Evolutionary conservation across 2,113 vertebrate genomes (phyloP).

Genomic region (Capreolus pygargus): DNA sequence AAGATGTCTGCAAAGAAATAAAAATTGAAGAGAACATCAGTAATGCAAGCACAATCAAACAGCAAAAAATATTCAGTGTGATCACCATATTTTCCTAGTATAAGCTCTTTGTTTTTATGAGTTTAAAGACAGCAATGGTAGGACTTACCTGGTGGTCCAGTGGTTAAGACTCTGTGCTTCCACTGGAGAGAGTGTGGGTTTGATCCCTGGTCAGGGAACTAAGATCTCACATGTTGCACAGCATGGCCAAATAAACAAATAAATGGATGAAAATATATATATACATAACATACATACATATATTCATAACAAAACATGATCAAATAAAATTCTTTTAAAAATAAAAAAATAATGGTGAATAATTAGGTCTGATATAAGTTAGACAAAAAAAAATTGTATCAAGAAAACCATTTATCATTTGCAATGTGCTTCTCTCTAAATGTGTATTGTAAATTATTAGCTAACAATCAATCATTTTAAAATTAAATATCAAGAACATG

Average conservation of each 20-base stretch:
- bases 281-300: neutral
- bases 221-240: neutral
- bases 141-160: neutral
- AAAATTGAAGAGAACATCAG: neutral
- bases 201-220: neutral
- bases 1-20: neutral
- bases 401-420: neutral
- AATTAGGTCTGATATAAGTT: neutral
- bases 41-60: neutral
- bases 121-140: neutral
- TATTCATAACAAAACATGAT: neutral
- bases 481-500: neutral
- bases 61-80: neutral
- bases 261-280: neutral
- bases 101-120: neutral
- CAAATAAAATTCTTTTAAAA: neutral
- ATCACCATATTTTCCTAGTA: neutral
- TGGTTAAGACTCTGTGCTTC: neutral
- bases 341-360: neutral
- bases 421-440: neutral
- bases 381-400: neutral
- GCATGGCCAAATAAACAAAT: neutral
- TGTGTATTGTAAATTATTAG: neutral
- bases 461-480: slow-evolving; percentile 9
- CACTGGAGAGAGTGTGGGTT: neutral